Base-by-base conservation (phyloP, 2,797 vertebrate species). In the Macroramphosus scolopax region DNA sequence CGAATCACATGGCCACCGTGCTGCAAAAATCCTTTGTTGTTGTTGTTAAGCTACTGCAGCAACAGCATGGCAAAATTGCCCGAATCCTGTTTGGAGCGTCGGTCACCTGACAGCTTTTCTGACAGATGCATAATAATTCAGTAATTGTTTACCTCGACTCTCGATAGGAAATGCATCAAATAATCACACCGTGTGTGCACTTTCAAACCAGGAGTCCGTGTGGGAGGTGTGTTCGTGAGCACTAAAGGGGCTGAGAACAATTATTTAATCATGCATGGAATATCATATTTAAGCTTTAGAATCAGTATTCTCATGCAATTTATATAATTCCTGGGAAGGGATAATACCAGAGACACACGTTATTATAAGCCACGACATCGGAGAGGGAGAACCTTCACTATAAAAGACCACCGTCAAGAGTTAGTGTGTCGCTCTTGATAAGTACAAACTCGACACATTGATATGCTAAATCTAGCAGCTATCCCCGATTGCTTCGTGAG, bases 11-110 rank as follows among this genome's bases (percentile, higher is more conserved):
- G 54, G 40, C 34, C 51, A 30, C 50, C 11, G 44, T 47, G 54
- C 47, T 37, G 37, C 34, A 46, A 30, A 66, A 67, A 70, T 73
- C 64, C 58, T 55, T 63, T 75, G 63, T 76, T 78, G 67, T 58
- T 51, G 30, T 75, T 67, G 54, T 70, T 64, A 66, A 68, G 58
- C 64, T 72, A 33, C 61, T 44, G 30, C 41, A 60, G 54, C 47
- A 68, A 45, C 71, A 68, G 58, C 58, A 63, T 50, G 37, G 51
- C 34, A 46, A 82, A 78, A 72, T 75, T 69, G 51, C 40, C 67
- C 47, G 52, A 63, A 70, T 77, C 67, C 62, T 57, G 51, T 68
- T 74, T 72, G 57, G 49, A 67, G 43, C 28, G 1, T n/a, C 48
- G 36, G 63, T 72, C 59, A 72, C 39, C 49, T 81, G 75, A 65